Evolutionary conservation across 1,140 invertebrate species (phyloP).

Genomic region (Probaryconus sp.): DNA sequence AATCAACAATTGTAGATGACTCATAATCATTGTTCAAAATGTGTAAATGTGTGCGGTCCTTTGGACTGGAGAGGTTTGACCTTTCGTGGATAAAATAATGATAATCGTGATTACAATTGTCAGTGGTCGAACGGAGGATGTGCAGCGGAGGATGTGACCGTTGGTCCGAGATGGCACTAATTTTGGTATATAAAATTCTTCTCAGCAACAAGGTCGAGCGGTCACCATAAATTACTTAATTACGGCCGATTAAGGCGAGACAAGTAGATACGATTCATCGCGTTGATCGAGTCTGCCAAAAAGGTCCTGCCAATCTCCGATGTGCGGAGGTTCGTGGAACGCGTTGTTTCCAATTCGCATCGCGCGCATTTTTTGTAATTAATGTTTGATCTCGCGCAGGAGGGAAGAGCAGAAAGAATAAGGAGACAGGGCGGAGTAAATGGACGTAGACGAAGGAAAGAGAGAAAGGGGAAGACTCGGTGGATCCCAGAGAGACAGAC

Average conservation of each 20-base stretch:
- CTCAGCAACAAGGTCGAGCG: slow-evolving; percentile 20
- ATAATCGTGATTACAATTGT: too few relatives aligned
- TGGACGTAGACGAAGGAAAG: not conserved
- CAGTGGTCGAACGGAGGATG: too few relatives aligned
- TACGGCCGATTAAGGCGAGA: slow-evolving; percentile 50
- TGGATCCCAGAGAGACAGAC: slow-evolving; percentile 61
- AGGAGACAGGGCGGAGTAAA: slow-evolving; percentile 38
- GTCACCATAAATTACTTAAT: slow-evolving; percentile 50
- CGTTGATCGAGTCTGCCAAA: slow-evolving; percentile 19
- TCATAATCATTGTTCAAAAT: too few relatives aligned
- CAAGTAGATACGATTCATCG: slow-evolving; percentile 25
- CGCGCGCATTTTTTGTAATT: slow-evolving; percentile 73
- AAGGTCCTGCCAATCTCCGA: not conserved
- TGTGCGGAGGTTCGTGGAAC: slow-evolving; percentile 67
- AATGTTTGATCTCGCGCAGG: slow-evolving; percentile 68
- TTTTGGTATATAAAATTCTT: slow-evolving; percentile 32
- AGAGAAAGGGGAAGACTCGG: slow-evolving; percentile 18
- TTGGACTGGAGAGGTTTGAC: too few relatives aligned
- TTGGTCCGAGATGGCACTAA: slow-evolving; percentile 23
- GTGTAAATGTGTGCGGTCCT: too few relatives aligned
- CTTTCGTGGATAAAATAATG: too few relatives aligned
- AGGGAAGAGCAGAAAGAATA: slow-evolving; percentile 37
- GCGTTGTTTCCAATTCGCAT: slow-evolving; percentile 74
- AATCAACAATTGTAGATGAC: too few relatives aligned
- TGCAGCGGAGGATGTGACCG: too few relatives aligned